Evolutionary conservation across 1,140 invertebrate genomes (phyloP).

Genomic region (Drosophila tsacasi): DNA sequence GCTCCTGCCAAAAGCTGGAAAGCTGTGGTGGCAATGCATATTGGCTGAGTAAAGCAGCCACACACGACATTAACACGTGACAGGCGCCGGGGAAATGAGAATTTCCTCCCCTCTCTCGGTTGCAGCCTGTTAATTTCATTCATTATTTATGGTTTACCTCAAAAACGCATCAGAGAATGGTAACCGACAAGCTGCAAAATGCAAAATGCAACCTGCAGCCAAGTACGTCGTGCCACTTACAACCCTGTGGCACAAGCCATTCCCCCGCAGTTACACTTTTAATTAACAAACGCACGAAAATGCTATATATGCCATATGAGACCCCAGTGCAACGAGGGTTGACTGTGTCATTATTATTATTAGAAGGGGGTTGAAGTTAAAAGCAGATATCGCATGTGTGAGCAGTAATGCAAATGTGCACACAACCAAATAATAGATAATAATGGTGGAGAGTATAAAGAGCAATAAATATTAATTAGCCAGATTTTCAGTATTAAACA

Average conservation of each 20-base stretch:
- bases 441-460: not conserved
- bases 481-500: slow-evolving; percentile 17
- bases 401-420: slow-evolving; percentile 27
- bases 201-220: slow-evolving; percentile 9
- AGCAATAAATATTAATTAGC: slow-evolving; percentile 12
- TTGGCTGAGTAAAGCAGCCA: slow-evolving; percentile 5
- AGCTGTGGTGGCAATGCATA: slow-evolving; percentile 6
- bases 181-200: slow-evolving; percentile 8
- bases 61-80: slow-evolving; percentile 47
- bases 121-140: slow-evolving; percentile 79
- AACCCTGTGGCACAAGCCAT: slow-evolving; percentile 1
- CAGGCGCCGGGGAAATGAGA: slow-evolving; percentile 37
- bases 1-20: slow-evolving; percentile 1
- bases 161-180: slow-evolving; percentile 72
- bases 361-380: slow-evolving; percentile 26
- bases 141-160: slow-evolving; percentile 83
- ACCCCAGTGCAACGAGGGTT: slow-evolving; percentile 18
- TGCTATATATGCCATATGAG: slow-evolving; percentile 66
- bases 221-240: slow-evolving; percentile 3
- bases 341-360: slow-evolving; percentile 2
- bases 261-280: slow-evolving; percentile 58
- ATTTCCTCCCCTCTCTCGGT: not conserved
- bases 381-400: slow-evolving; percentile 27
- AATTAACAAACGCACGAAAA: slow-evolving; percentile 83
- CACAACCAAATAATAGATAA: slow-evolving; percentile 1